phyloP scores from a whole-genome alignment of 2,888 invertebrate species.

The Nephrotoma flavescens region DNA sequence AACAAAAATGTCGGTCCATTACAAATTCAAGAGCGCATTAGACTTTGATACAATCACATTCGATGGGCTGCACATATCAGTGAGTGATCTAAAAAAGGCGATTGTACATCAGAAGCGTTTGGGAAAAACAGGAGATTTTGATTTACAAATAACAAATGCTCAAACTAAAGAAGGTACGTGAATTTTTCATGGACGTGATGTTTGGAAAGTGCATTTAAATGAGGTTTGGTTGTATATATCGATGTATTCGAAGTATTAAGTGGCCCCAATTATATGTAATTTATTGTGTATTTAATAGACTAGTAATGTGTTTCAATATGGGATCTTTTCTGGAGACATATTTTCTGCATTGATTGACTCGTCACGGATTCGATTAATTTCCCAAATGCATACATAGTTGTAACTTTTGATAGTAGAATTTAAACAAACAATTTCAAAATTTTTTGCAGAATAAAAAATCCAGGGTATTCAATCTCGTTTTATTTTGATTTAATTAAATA shows the following conservation, averaged over 20 bases:
- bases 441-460: too few relatives aligned
- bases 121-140: slow-evolving; percentile 87
- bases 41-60: slow-evolving; percentile 94
- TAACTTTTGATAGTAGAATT: too few relatives aligned
- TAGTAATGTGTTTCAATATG: too few relatives aligned
- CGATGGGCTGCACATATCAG: slow-evolving; percentile 92
- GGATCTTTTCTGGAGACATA: too few relatives aligned
- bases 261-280: background rate
- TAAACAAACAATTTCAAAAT: too few relatives aligned
- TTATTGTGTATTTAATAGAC: too few relatives aligned
- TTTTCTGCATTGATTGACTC: too few relatives aligned
- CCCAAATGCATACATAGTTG: too few relatives aligned
- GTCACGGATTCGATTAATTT: too few relatives aligned
- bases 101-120: slow-evolving; percentile 92
- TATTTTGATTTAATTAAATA: too few relatives aligned
- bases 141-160: slow-evolving; percentile 91
- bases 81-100: slow-evolving; percentile 86
- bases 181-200: background rate
- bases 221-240: background rate
- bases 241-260: background rate
- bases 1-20: slow-evolving; percentile 79
- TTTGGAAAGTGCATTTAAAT: background rate
- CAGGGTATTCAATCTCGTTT: too few relatives aligned
- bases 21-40: slow-evolving; percentile 94
- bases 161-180: slow-evolving; percentile 87